A percentile compares a stretch with the other conserved stretches of the same genome.
phyloP scores from a whole-genome alignment of 2,888 invertebrate species.

The Hydriomena furcata region DNA sequence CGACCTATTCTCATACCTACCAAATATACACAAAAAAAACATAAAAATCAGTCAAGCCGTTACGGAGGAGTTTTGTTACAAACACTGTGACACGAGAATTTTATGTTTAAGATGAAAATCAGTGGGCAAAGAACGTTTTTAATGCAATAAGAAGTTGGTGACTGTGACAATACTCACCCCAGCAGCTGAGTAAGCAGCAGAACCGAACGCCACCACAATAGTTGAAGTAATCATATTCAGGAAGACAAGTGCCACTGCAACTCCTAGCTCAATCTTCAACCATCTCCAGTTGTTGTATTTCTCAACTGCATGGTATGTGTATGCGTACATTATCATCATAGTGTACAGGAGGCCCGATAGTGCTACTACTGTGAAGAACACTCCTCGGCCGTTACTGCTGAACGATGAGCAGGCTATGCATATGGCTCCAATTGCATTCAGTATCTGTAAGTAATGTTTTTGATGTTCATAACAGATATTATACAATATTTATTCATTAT shows the following conservation, averaged over 20 bases:
- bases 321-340: conserved; percentile 87
- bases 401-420: conserved; percentile 87
- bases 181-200: conserved; percentile 87
- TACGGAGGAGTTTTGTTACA: too few relatives aligned
- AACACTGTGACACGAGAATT: too few relatives aligned
- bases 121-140: too few relatives aligned
- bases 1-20: too few relatives aligned
- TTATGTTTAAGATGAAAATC: too few relatives aligned
- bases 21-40: too few relatives aligned
- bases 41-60: too few relatives aligned
- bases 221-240: conserved; percentile 90
- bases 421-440: conserved; percentile 90
- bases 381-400: conserved; percentile 85
- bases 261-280: conserved; percentile 92
- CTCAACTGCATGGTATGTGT: conserved; percentile 92
- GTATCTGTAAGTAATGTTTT: conserved; percentile 73
- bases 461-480: too few relatives aligned
- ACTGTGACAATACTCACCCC: too few relatives aligned
- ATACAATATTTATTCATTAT: too few relatives aligned
- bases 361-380: conserved; percentile 90
- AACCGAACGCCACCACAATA: conserved; percentile 86
- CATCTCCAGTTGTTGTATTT: conserved; percentile 92
- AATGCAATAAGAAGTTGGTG: too few relatives aligned
- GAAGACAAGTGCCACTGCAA: conserved; percentile 86
- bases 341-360: conserved; percentile 92